Evolutionary conservation across 1,140 invertebrate genomes (phyloP).

Genomic region (Thaumatotibia leucotreta): DNA sequence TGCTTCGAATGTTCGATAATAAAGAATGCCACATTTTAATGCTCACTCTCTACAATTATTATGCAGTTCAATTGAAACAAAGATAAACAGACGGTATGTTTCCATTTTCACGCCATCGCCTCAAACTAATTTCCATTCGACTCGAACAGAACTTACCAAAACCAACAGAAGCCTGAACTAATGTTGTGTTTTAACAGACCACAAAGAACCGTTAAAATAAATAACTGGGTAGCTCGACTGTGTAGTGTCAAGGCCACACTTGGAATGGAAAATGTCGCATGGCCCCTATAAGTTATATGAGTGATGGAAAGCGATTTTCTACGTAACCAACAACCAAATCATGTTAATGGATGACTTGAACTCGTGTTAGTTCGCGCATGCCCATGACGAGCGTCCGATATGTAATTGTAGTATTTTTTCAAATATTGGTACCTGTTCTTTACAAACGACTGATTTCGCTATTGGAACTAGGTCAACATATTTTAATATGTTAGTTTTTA

Average conservation of each 20-base stretch:
- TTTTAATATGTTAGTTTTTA: background rate
- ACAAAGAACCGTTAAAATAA: constrained; percentile 2
- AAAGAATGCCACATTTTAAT: too few species aligned
- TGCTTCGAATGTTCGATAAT: too few species aligned
- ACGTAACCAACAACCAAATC: constrained; percentile 44
- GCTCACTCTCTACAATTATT: too few species aligned
- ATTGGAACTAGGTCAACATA: background rate
- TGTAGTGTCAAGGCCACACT: constrained; percentile 30
- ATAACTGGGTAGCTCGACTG: background rate
- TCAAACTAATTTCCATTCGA: background rate
- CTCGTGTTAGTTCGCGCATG: constrained; percentile 16
- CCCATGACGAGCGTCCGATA: constrained; percentile 19
- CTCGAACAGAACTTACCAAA: constrained; percentile 15
- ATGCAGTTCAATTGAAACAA: background rate
- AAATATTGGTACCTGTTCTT: background rate
- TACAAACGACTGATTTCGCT: background rate
- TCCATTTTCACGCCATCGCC: background rate
- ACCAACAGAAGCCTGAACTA: background rate
- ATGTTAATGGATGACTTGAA: constrained; percentile 40
- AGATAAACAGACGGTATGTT: background rate
- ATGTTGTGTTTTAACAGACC: background rate
- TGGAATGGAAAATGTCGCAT: constrained; percentile 29
- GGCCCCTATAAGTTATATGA: constrained; percentile 43
- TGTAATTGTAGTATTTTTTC: constrained; percentile 9
- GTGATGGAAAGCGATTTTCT: constrained; percentile 47